A percentile compares a stretch with the other conserved stretches of the same genome.
Evolutionary conservation across 2,888 invertebrate genomes (phyloP).

Genomic region (Octodonta nipae): DNA sequence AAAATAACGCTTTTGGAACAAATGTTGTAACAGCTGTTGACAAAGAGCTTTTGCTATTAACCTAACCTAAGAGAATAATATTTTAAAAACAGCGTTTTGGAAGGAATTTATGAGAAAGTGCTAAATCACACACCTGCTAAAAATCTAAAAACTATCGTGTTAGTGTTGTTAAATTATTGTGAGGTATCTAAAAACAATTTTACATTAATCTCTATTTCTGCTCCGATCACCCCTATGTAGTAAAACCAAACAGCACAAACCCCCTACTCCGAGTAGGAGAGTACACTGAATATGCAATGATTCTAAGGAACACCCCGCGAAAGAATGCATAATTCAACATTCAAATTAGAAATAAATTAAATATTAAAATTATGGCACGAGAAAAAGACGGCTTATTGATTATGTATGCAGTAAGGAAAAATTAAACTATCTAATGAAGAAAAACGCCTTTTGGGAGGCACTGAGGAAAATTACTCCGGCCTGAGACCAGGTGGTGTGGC

Average conservation of each 20-base stretch:
- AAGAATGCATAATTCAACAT: conserved; percentile 39
- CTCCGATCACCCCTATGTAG: conserved; percentile 11
- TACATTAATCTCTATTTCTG: not conserved
- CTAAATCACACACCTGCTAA: too few relatives aligned
- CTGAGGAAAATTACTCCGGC: conserved; percentile 26
- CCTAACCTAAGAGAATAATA: too few relatives aligned
- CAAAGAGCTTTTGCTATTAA: too few relatives aligned
- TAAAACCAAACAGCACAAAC: conserved; percentile 9
- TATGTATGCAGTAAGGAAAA: conserved; percentile 40
- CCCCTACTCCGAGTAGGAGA: conserved; percentile 17
- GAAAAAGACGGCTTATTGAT: conserved; percentile 36
- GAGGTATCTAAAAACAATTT: too few relatives aligned
- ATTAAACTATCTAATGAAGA: conserved; percentile 38
- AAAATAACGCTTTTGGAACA: too few relatives aligned
- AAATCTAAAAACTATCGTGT: too few relatives aligned
- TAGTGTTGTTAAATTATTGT: too few relatives aligned
- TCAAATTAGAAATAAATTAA: conserved; percentile 41
- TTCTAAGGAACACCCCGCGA: conserved; percentile 27
- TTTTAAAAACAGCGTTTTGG: too few relatives aligned
- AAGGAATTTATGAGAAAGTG: too few relatives aligned
- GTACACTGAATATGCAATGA: conserved; percentile 31
- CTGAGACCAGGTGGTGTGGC: conserved; percentile 20
- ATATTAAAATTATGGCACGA: conserved; percentile 39
- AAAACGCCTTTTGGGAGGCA: conserved; percentile 33
- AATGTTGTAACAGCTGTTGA: too few relatives aligned